Percentiles rank a stretch among this genome's conserved stretches.
phyloP scores from a whole-genome alignment of 2,113 vertebrate genomes.

The Ceratotherium simum region DNA sequence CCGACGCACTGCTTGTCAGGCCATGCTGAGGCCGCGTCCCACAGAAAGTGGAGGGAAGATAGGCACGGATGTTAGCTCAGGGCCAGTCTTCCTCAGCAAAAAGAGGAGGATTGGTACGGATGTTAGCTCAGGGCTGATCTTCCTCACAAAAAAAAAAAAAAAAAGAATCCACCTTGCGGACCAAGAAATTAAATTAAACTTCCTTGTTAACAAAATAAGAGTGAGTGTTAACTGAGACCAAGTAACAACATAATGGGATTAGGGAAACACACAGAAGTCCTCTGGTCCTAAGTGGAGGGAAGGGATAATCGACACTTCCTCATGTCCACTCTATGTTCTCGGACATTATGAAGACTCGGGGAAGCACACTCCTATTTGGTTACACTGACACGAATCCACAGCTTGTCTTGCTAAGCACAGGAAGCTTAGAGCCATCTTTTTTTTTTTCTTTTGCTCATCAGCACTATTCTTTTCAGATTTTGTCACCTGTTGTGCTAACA shows the following conservation, averaged over 20 bases:
- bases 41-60: no score
- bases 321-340: accelerated
- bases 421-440: neutral
- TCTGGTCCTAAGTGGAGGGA: neutral
- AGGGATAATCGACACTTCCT: accelerated
- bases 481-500: conserved; percentile 9
- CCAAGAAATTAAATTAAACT: conserved; percentile 7
- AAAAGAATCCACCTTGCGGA: neutral
- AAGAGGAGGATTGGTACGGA: no score
- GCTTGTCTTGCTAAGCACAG: neutral
- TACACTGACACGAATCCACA: neutral
- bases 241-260: neutral
- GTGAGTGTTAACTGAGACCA: neutral
- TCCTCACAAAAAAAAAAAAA: no score
- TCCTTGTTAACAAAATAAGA: conserved; percentile 67
- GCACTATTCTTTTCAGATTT: conserved; percentile 50
- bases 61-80: no score
- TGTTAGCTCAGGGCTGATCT: no score
- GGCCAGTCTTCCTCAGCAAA: no score
- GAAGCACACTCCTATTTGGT: accelerated
- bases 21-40: no score
- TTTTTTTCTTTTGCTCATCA: neutral
- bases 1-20: no score
- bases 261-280: neutral
- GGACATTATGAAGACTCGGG: neutral